phyloP scores from a whole-genome alignment of 2,888 invertebrate genomes.

The Drosophila tanythrix region DNA sequence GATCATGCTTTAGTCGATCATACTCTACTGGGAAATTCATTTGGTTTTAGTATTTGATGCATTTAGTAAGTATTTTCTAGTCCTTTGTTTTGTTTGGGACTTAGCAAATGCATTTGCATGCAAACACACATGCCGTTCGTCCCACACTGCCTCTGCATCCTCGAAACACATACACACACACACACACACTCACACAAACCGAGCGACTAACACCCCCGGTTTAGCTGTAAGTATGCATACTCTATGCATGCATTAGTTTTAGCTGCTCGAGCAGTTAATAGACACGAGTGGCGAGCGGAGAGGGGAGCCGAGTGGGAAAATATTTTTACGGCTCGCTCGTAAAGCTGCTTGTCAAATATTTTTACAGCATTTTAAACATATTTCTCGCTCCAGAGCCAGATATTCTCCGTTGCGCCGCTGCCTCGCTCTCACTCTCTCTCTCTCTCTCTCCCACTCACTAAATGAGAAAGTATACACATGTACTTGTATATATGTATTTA shows the following conservation, averaged over 20 bases:
- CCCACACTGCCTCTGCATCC: neutral
- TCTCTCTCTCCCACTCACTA: too few relatives aligned
- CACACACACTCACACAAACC: neutral
- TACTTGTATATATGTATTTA: neutral
- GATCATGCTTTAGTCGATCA: neutral
- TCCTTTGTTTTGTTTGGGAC: slow-evolving; percentile 48
- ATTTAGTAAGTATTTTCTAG: slow-evolving; percentile 61
- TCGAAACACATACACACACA: neutral
- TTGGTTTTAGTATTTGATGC: slow-evolving; percentile 42
- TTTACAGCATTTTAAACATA: slow-evolving; percentile 66
- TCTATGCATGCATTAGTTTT: slow-evolving; percentile 69
- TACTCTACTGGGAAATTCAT: neutral
- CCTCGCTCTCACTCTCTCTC: neutral
- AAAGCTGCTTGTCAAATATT: slow-evolving; percentile 75
- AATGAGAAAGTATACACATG: neutral
- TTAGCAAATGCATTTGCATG: slow-evolving; percentile 59
- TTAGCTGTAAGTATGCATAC: slow-evolving; percentile 51
- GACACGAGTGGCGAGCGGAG: slow-evolving; percentile 30
- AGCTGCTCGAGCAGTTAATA: slow-evolving; percentile 65
- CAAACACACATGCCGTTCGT: slow-evolving; percentile 29
- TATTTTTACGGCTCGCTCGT: slow-evolving; percentile 72
- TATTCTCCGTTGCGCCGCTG: neutral
- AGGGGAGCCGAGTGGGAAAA: slow-evolving; percentile 37
- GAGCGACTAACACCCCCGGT: neutral
- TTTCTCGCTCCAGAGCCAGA: slow-evolving; percentile 24